phyloP scores from a whole-genome alignment of 2,113 vertebrate species.

The Morone chrysops region DNA sequence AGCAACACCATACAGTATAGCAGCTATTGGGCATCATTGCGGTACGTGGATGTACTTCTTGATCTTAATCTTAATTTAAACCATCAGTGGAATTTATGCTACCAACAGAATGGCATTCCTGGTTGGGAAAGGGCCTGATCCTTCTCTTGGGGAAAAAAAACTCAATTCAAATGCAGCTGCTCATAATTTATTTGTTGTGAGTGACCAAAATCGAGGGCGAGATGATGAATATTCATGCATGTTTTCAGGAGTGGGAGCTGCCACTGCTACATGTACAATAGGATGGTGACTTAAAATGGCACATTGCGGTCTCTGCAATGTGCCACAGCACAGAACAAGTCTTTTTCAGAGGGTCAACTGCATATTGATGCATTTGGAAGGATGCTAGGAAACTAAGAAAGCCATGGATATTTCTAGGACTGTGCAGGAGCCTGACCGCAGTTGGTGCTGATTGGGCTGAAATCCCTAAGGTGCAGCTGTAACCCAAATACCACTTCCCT shows the following conservation, averaged over 20 bases:
- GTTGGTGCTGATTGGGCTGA: slow-evolving; percentile 52
- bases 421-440: slow-evolving; percentile 27
- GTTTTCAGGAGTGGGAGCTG: slow-evolving; percentile 36
- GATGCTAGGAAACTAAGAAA: slow-evolving; percentile 10
- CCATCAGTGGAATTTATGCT: background rate
- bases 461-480: slow-evolving; percentile 62
- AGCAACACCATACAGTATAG: background rate
- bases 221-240: slow-evolving; percentile 52
- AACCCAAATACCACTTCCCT: slow-evolving; percentile 69
- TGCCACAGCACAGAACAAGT: background rate
- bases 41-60: background rate
- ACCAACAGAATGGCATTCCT: background rate
- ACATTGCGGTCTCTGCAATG: slow-evolving; percentile 23
- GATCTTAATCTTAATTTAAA: background rate
- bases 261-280: slow-evolving; percentile 15
- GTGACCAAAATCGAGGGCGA: slow-evolving; percentile 8
- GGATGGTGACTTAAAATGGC: slow-evolving; percentile 30
- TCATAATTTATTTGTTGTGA: slow-evolving; percentile 34
- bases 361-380: background rate
- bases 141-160: background rate
- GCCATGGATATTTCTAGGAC: slow-evolving; percentile 42
- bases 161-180: background rate
- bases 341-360: background rate
- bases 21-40: background rate
- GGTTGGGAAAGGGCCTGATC: background rate